phyloP scores from a whole-genome alignment of 2,797 vertebrate genomes.

The Lateolabrax maculatus region DNA sequence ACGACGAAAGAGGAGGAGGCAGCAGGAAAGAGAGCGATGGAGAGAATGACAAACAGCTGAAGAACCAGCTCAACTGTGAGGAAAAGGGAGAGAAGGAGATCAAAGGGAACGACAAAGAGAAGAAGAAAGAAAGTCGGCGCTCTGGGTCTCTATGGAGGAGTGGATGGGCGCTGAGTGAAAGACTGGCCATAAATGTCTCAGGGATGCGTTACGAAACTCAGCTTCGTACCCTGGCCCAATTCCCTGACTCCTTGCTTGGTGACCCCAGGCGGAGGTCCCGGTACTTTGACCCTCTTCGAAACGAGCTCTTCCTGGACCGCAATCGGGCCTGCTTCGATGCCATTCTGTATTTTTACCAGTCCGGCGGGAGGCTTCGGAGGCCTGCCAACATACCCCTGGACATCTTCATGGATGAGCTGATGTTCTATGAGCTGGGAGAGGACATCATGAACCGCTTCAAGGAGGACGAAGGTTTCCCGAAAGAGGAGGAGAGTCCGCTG shows the following conservation, averaged over 20 bases:
- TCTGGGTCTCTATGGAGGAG: constrained; percentile 75
- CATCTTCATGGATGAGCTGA: constrained; percentile 92
- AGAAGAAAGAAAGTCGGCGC: constrained; percentile 65
- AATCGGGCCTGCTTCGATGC: constrained; percentile 93
- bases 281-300: constrained; percentile 91
- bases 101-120: constrained; percentile 73
- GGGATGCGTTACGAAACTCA: constrained; percentile 94
- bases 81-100: constrained; percentile 79
- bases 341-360: constrained; percentile 95
- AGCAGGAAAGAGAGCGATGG: constrained; percentile 54
- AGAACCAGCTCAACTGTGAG: constrained; percentile 75
- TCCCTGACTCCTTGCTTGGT: constrained; percentile 91
- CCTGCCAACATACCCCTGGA: constrained; percentile 91
- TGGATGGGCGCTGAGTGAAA: constrained; percentile 78
- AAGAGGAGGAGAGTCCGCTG: constrained; percentile 85
- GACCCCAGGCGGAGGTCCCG: constrained; percentile 87
- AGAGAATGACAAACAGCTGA: constrained; percentile 74
- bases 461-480: constrained; percentile 91
- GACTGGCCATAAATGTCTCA: constrained; percentile 93
- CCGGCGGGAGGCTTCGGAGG: constrained; percentile 89
- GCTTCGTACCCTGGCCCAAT: constrained; percentile 89
- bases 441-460: constrained; percentile 88
- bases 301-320: constrained; percentile 93
- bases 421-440: constrained; percentile 91
- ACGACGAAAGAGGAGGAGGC: constrained; percentile 51